Percentiles rank a stretch among this genome's conserved stretches.
Conservation (phyloP, 1,140 invertebrate species). For the Eufriesea mexicana region DNA sequence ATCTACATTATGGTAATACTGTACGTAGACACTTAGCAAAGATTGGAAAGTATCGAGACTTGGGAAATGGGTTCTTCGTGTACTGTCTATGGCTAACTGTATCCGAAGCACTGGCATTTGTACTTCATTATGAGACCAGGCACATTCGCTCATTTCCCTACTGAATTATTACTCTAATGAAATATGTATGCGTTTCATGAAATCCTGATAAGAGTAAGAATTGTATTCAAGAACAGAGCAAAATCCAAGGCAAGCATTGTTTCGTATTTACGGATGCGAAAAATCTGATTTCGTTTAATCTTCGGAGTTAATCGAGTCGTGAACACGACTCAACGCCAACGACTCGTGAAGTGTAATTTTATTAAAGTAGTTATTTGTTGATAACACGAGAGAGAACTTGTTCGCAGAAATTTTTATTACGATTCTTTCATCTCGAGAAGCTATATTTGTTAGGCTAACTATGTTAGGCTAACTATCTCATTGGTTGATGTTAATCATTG, state of each 20-base stretch:
- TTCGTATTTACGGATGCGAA: not conserved
- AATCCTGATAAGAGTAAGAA: not conserved
- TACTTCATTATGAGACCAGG: not conserved
- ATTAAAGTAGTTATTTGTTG: not conserved
- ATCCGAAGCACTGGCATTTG: not conserved
- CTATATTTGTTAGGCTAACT: too few relatives aligned
- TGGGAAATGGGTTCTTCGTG: not conserved
- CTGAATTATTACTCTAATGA: not conserved
- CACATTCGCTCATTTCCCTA: not conserved
- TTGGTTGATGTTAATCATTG: too few relatives aligned
- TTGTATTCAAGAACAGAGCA: not conserved
- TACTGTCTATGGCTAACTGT: constrained; percentile 1
- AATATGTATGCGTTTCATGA: not conserved
- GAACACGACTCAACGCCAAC: not conserved
- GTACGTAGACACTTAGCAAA: constrained; percentile 25
- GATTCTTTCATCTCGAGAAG: too few relatives aligned
- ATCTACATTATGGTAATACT: not conserved
- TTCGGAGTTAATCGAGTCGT: not conserved
- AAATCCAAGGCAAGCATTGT: not conserved
- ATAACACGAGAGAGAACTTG: too few relatives aligned
- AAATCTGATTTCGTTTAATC: not conserved
- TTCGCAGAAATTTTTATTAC: too few relatives aligned
- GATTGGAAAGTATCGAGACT: constrained; percentile 39
- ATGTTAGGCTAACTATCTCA: too few relatives aligned
- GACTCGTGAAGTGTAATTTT: not conserved